Evolutionary conservation across 1,140 invertebrate species (phyloP).

Genomic region (Orius laevigatus): DNA sequence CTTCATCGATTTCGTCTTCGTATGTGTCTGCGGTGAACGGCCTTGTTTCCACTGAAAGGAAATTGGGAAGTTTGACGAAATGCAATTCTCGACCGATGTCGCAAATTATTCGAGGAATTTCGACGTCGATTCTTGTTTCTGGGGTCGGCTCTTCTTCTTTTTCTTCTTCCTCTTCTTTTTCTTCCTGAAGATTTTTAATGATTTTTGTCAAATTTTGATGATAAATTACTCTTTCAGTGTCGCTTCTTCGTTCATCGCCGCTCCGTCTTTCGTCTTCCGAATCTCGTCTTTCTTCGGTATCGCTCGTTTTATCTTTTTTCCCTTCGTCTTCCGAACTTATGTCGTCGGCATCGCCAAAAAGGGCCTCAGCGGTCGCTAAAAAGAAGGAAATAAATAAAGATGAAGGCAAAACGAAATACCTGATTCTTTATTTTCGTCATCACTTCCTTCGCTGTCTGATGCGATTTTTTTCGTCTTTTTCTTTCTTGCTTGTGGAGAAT

Average conservation of each 20-base stretch:
- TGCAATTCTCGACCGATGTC: slow-evolving; percentile 83
- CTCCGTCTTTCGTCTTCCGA: slow-evolving; percentile 15
- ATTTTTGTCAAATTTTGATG: slow-evolving; percentile 1
- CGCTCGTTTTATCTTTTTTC: slow-evolving; percentile 27
- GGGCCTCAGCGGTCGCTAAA: slow-evolving; percentile 53
- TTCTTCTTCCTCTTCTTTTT: slow-evolving; percentile 40
- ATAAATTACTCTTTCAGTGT: slow-evolving; percentile 13
- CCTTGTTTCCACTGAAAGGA: slow-evolving; percentile 77
- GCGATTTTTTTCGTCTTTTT: slow-evolving; percentile 30
- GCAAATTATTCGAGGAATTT: slow-evolving; percentile 87
- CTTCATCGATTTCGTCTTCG: slow-evolving; percentile 98
- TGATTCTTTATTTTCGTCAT: slow-evolving; percentile 20
- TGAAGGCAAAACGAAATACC: not conserved
- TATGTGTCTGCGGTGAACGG: slow-evolving; percentile 91
- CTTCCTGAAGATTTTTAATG: not conserved
- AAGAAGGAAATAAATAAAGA: slow-evolving; percentile 9
- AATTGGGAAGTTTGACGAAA: slow-evolving; percentile 89
- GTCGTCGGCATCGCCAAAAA: slow-evolving; percentile 87
- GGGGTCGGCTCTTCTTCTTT: slow-evolving; percentile 61
- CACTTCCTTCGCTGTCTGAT: slow-evolving; percentile 35
- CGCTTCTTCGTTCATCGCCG: slow-evolving; percentile 10
- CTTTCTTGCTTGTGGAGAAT: slow-evolving; percentile 26
- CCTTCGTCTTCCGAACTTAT: slow-evolving; percentile 69
- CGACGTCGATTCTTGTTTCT: slow-evolving; percentile 89
- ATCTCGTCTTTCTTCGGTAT: slow-evolving; percentile 33